Conservation (phyloP, 2,113 vertebrate species). For the Pseudopipra pipra region DNA sequence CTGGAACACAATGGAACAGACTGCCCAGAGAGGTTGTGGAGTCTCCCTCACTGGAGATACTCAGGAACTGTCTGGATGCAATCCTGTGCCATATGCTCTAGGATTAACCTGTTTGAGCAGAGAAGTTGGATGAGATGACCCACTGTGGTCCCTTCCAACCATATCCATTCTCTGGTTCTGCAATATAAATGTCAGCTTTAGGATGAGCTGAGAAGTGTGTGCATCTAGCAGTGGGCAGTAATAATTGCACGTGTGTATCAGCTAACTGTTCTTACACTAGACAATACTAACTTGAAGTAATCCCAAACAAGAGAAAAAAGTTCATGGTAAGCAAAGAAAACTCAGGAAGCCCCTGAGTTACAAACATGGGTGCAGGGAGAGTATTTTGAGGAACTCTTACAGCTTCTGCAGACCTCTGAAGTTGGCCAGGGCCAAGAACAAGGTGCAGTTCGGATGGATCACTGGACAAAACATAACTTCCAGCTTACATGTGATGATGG, state of each 20-base stretch:
- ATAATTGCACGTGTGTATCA: neutral
- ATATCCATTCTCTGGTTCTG: neutral
- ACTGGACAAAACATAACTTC: neutral
- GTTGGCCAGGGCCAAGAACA: neutral
- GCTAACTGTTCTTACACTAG: neutral
- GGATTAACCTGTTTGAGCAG: neutral
- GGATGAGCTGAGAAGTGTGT: neutral
- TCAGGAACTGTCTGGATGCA: neutral
- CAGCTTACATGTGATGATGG: accelerated
- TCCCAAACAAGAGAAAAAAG: neutral
- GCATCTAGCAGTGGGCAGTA: neutral
- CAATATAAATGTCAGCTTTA: neutral
- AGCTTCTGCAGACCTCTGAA: neutral
- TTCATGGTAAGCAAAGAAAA: neutral
- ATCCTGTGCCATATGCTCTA: neutral
- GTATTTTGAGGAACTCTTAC: neutral
- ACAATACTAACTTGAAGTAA: neutral
- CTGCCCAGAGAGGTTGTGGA: neutral
- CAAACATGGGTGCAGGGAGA: neutral
- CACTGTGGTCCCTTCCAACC: neutral
- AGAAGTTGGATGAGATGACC: neutral
- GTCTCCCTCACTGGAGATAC: neutral
- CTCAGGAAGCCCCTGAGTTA: neutral
- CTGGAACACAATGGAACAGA: neutral
- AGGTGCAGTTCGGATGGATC: neutral